These are phyloP conservation scores for Eubasilissa splendida DNA, from an alignment of 2,888 invertebrate species.

Conservation along the genomic window DNA sequence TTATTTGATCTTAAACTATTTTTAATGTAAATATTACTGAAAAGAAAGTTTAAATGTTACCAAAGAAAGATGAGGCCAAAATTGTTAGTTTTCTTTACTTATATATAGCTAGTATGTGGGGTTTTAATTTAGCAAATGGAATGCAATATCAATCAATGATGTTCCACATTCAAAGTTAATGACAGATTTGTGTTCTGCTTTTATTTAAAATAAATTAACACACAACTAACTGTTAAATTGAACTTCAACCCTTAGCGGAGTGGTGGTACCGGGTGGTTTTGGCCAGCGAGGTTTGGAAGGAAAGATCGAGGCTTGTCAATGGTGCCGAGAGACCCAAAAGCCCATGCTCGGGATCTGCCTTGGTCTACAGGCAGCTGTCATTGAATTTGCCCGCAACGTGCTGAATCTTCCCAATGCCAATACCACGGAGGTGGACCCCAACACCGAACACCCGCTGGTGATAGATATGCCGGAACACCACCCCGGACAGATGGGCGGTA, in stretches of 20 bases:
- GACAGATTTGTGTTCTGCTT: too few relatives aligned
- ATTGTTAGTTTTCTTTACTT: too few relatives aligned
- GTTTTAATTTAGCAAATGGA: too few relatives aligned
- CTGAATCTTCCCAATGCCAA: constrained; percentile 85
- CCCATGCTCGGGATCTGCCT: constrained; percentile 97
- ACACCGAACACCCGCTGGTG: constrained; percentile 85
- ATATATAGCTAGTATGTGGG: too few relatives aligned
- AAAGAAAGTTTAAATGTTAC: too few relatives aligned
- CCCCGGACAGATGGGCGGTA: constrained; percentile 93
- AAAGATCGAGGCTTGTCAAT: constrained; percentile 93
- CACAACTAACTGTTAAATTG: too few relatives aligned
- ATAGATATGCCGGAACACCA: constrained; percentile 99
- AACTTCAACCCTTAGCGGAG: constrained; percentile 76
- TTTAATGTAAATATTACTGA: too few relatives aligned
- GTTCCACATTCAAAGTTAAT: too few relatives aligned
- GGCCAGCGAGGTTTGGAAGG: constrained; percentile 97
- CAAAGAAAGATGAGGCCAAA: too few relatives aligned
- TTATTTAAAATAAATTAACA: too few relatives aligned
- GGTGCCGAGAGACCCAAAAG: constrained; percentile 91
- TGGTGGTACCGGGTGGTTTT: constrained; percentile 98
- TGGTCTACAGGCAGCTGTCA: constrained; percentile 97
- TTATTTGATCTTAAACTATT: too few relatives aligned
- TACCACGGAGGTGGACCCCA: constrained; percentile 87
- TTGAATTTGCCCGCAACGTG: constrained; percentile 94
- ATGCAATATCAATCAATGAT: too few relatives aligned